Base-by-base conservation (phyloP, 2,888 invertebrate genomes). In the Aspidiotus rigidus region DNA sequence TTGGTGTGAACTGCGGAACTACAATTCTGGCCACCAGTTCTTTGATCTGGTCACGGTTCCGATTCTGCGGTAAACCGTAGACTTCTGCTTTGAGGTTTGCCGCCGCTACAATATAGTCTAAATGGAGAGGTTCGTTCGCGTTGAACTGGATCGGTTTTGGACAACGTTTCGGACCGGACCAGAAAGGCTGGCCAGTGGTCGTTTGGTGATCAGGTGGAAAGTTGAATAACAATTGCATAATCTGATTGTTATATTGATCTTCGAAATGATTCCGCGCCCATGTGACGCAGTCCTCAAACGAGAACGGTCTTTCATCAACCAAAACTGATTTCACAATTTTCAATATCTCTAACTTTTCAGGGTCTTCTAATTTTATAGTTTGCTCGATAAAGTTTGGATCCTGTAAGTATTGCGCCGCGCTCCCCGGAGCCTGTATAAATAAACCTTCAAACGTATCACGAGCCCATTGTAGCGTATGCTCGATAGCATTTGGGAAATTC, bases 401-500 rank as follows among this genome's bases (percentile, higher is more conserved):
- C 73, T 85, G 81, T 69, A 92, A 82, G 76, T 89, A 92, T 75
- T 88, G 87, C 0, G 89, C 87, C 0, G 92, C 93, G 76, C 90
- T 92, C 77, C 92, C 92, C 0, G 94, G 92, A 2, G 88, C 87
- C 76, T 94, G 93, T 39, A 86, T 86, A 81, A 96, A 94, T 15
- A 91, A 81, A 0, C 97, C 98, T 79, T 97, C 98, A 79, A 99
- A 99, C 76, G 85, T 86, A 76, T 93, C 93, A 39, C 93, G 81
- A 0, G 93, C 93, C 93, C 93, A 93, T 78, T 93, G 92, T 77
- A 90, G 80, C 11, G 95, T 95, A 79, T 90, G 92, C 79, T 98
- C 97, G 77, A 99, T 99, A 54, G 96, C 95, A 79, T 99, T 97
- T 9, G 99, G 99, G 83, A 99, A 99, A 81, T 99, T 98, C 80